phyloP scores from a whole-genome alignment of 1,140 invertebrate species.

The Lysiphlebus fabarum region DNA sequence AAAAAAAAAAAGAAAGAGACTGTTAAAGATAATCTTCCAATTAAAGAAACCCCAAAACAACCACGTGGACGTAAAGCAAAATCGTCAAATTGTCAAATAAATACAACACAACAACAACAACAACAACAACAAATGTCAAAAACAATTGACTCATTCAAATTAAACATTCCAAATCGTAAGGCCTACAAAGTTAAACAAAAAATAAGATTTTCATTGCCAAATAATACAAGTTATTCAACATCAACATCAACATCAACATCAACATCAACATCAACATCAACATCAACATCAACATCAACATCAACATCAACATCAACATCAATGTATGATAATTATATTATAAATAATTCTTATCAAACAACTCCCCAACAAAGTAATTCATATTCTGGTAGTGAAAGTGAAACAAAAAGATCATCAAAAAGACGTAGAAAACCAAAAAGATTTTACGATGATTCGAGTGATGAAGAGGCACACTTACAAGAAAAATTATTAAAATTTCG shows the following conservation, averaged over 20 bases:
- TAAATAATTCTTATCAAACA: no score
- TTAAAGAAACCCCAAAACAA: not conserved
- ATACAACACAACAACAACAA: not conserved
- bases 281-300: not conserved
- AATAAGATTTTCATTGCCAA: constrained; percentile 22
- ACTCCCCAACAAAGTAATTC: constrained; percentile 21
- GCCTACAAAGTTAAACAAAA: constrained; percentile 41
- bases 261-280: not conserved
- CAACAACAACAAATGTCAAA: constrained; percentile 16
- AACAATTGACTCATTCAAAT: constrained; percentile 44
- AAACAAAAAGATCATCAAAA: constrained; percentile 70
- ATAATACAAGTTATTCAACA: constrained; percentile 16
- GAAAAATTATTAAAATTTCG: no score
- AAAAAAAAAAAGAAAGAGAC: constrained; percentile 43
- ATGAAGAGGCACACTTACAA: constrained; percentile 60
- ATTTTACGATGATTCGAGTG: constrained; percentile 82
- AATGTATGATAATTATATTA: no score
- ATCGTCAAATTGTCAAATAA: constrained; percentile 1
- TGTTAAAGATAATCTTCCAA: constrained; percentile 34
- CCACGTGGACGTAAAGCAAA: constrained; percentile 7
- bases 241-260: not conserved
- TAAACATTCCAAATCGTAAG: constrained; percentile 51
- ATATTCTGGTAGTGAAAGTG: constrained; percentile 48
- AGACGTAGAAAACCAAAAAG: constrained; percentile 74
- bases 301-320: not conserved